Conservation (phyloP, 1,140 invertebrate species). For the Aphelinus atriplicis region DNA sequence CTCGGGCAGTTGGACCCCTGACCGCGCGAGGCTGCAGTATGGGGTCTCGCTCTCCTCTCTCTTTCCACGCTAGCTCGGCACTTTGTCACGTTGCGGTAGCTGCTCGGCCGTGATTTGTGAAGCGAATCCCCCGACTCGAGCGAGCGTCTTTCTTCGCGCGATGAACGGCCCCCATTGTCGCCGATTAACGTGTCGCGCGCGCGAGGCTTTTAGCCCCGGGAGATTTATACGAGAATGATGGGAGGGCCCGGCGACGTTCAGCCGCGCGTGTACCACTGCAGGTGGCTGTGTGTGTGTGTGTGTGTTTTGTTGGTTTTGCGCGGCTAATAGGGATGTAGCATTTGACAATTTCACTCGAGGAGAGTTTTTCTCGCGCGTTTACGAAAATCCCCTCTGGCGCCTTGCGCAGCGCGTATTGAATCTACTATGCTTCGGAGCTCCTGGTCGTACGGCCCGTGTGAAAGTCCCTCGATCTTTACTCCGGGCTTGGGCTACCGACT, state of each 20-base stretch:
- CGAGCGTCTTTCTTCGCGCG: not conserved
- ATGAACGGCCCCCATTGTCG: not conserved
- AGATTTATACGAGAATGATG: not conserved
- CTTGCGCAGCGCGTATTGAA: too few relatives aligned
- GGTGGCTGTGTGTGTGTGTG: too few relatives aligned
- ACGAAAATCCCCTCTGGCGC: too few relatives aligned
- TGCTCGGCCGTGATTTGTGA: conserved; percentile 34
- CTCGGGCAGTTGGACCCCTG: too few relatives aligned
- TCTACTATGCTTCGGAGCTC: too few relatives aligned
- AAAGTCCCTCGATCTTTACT: not conserved
- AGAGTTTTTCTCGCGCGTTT: too few relatives aligned
- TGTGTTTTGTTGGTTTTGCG: too few relatives aligned
- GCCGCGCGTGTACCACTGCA: too few relatives aligned
- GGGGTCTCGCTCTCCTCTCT: not conserved
- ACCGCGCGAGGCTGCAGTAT: too few relatives aligned
- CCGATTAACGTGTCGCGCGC: not conserved
- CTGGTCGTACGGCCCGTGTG: too few relatives aligned
- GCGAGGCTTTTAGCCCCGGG: not conserved
- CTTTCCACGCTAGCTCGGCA: conserved; percentile 14
- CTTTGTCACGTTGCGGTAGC: conserved; percentile 24
- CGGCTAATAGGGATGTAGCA: too few relatives aligned
- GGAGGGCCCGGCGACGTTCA: not conserved
- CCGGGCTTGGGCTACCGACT: not conserved
- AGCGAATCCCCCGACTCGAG: conserved; percentile 21
- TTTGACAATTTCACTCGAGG: too few relatives aligned